These are phyloP conservation scores for Harpagus bidentatus DNA, from an alignment of 2,113 vertebrate genomes.

Conservation along the genomic window DNA sequence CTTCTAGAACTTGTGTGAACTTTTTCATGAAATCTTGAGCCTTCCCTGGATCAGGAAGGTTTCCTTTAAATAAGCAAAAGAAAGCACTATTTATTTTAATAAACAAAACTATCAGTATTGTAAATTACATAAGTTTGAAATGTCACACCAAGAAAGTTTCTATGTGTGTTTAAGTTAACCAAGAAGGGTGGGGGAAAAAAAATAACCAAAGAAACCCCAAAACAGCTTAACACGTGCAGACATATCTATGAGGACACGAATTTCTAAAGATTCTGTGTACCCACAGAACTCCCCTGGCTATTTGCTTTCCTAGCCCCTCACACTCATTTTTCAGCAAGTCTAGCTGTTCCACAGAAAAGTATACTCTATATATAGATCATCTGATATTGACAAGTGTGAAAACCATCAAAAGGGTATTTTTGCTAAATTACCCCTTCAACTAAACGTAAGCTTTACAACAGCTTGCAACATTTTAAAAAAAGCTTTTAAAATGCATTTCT, in stretches of 20 bases:
- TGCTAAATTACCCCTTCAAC: background rate
- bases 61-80: conserved; percentile 78
- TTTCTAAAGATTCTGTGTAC: background rate
- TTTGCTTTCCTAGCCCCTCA: background rate
- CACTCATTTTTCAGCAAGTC: background rate
- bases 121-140: background rate
- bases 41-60: conserved; percentile 96
- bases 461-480: background rate
- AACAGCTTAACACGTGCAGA: background rate
- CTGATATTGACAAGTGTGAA: background rate
- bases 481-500: background rate
- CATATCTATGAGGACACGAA: background rate
- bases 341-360: background rate
- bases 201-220: background rate
- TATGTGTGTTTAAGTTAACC: background rate
- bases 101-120: background rate
- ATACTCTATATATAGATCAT: background rate
- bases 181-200: background rate
- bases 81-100: background rate
- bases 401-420: background rate
- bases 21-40: conserved; percentile 99
- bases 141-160: background rate
- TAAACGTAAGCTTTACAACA: background rate
- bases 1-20: conserved; percentile 95
- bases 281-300: background rate